phyloP scores from a whole-genome alignment of 2,888 invertebrate species.

The Lycocerus yunnanus region DNA sequence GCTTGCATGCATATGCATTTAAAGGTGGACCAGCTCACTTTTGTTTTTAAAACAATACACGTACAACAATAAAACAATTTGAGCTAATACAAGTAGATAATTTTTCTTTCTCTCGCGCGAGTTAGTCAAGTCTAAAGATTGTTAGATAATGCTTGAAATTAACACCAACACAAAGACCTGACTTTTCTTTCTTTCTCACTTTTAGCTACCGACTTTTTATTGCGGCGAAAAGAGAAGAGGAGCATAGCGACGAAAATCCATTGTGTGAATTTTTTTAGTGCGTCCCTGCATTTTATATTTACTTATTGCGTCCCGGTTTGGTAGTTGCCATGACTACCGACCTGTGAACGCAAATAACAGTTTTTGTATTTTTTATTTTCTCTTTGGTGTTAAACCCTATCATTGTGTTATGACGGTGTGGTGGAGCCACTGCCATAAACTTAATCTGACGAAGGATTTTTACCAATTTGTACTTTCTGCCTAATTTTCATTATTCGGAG shows the following conservation, averaged over 20 bases:
- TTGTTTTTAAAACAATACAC: slow-evolving; percentile 49
- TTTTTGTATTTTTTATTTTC: slow-evolving; percentile 17
- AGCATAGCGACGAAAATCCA: slow-evolving; percentile 7
- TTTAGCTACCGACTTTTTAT: slow-evolving; percentile 14
- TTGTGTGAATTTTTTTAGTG: slow-evolving; percentile 41
- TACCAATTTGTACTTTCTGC: slow-evolving; percentile 23
- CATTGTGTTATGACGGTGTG: slow-evolving; percentile 9
- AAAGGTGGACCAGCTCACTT: slow-evolving; percentile 41
- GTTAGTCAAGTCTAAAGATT: slow-evolving; percentile 59
- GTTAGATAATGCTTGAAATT: slow-evolving; percentile 58
- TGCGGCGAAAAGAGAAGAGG: slow-evolving; percentile 27
- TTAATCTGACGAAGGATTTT: slow-evolving; percentile 17
- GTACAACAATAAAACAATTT: slow-evolving; percentile 41
- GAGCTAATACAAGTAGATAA: slow-evolving; percentile 53
- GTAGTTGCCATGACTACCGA: slow-evolving; percentile 52
- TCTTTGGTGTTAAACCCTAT: slow-evolving; percentile 27
- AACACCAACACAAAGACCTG: slow-evolving; percentile 53
- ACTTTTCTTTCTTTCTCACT: slow-evolving; percentile 32
- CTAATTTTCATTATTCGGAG: slow-evolving; percentile 26
- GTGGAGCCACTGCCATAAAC: neutral
- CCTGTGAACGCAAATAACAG: slow-evolving; percentile 52
- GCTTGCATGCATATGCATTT: slow-evolving; percentile 59
- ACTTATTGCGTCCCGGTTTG: slow-evolving; percentile 54
- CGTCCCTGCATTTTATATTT: slow-evolving; percentile 47
- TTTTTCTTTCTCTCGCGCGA: slow-evolving; percentile 58